Conservation (phyloP, 2,888 invertebrate genomes). For the Idaea aversata region DNA sequence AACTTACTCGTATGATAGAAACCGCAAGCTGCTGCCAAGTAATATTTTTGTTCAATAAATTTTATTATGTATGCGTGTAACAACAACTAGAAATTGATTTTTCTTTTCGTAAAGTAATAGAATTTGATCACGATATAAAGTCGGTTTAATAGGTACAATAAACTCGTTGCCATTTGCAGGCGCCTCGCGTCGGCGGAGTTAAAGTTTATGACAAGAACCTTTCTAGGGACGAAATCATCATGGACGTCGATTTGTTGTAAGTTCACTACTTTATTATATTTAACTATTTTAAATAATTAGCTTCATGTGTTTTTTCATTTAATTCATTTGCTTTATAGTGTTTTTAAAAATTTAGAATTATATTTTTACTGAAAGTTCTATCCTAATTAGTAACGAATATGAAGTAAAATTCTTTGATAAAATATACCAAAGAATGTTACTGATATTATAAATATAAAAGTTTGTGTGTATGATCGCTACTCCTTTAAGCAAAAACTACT, state of each 20-base stretch:
- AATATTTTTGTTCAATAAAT: too few species aligned
- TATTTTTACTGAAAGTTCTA: too few species aligned
- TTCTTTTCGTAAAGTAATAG: conserved; percentile 8
- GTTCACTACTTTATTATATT: conserved; percentile 47
- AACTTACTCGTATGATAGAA: too few species aligned
- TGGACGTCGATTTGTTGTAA: conserved; percentile 97
- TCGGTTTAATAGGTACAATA: conserved; percentile 14
- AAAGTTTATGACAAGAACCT: conserved; percentile 98
- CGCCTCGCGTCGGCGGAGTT: conserved; percentile 95
- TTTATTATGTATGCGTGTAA: too few species aligned
- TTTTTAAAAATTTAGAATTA: too few species aligned
- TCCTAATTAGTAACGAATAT: too few species aligned
- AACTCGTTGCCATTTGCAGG: conserved; percentile 78
- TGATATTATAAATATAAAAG: too few species aligned
- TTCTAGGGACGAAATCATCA: conserved; percentile 95
- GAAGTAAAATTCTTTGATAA: too few species aligned
- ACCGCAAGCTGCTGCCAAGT: too few species aligned
- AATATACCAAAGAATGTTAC: too few species aligned
- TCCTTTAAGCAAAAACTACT: neutral
- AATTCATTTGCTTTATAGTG: too few species aligned
- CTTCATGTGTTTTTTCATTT: neutral
- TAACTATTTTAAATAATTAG: neutral
- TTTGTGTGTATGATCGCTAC: neutral
- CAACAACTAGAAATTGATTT: neutral
- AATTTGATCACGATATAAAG: conserved; percentile 18